Evolutionary conservation across 2,888 invertebrate species (phyloP).

Genomic region (Drosophila lacicola): DNA sequence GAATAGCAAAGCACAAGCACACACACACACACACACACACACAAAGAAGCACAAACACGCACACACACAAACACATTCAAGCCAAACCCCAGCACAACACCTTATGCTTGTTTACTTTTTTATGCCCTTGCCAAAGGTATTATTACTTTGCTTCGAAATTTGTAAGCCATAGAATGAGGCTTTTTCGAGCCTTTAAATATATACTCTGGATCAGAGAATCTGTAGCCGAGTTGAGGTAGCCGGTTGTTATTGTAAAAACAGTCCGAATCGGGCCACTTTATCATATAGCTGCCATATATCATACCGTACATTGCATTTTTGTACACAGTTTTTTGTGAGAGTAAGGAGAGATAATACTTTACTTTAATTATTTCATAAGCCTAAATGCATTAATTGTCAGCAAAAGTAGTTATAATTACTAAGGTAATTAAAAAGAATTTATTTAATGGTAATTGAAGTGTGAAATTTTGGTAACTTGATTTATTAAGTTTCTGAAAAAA

Average conservation of each 20-base stretch:
- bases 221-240: too few species aligned
- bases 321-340: neutral
- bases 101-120: conserved; percentile 72
- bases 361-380: too few species aligned
- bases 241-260: too few species aligned
- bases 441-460: too few species aligned
- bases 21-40: conserved; percentile 16
- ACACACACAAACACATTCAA: conserved; percentile 8
- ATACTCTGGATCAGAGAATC: neutral
- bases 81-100: conserved; percentile 44
- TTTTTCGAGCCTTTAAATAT: neutral
- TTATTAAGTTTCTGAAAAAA: too few species aligned
- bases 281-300: neutral
- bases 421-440: too few species aligned
- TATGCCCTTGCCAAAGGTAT: conserved; percentile 7
- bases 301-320: neutral
- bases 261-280: neutral
- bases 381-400: neutral
- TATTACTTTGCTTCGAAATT: neutral
- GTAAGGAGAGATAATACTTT: too few species aligned
- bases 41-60: conserved; percentile 3
- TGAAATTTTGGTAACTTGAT: too few species aligned
- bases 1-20: conserved; percentile 52
- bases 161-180: too few species aligned
- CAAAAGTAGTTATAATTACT: neutral